Base-by-base conservation (phyloP, 2,888 invertebrate species). In the Mythimna albipuncta region DNA sequence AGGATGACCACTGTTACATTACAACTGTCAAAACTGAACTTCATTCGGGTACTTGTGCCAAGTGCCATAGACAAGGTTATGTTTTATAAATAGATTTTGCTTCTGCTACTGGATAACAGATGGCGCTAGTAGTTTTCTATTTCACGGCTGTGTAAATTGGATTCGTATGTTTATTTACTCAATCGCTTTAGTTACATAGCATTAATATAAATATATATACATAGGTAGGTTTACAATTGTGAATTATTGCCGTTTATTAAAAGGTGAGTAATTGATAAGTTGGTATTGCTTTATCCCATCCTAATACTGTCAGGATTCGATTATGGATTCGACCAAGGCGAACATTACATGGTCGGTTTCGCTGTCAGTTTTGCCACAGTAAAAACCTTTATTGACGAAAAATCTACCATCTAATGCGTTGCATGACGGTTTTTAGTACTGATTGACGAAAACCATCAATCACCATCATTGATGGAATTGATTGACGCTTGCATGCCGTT, bases 1-100 rank as follows among this genome's bases (percentile, higher is more conserved):
- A 92, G 91, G 94, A 95, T 95, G 94, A 95, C 93, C 95, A 95
- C 93, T 95, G 93, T 94, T 94, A 94, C 94, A 94, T 93, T 93
- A 93, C 90, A 95, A 94, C 95, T 96, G 96, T 96, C 96, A 96
- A 95, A 95, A 93, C 93, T 96, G 94, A 96, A 95, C 94, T 95
- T 96, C 95, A 94, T 89, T 93, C 90, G 90, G 91, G 90, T 90
- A 91, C 91, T 91, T 90, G 93, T 94, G 94, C 95, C 96, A 95
- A 95, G 89, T 91, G 88, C 92, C 94, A 95, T 95, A 95, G 94
- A 95, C 94, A 94, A 94, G 92, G 91, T 92, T 92, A 90, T 71
- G 88, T 91, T 92, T 92, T 94, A 94, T 92, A 92, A 92, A 93
- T 95, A 94, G 94, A 94, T 80, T 72, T 65, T 70, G 41, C 79